Conservation (phyloP, 2,797 vertebrate species). For the Falco berigora region DNA sequence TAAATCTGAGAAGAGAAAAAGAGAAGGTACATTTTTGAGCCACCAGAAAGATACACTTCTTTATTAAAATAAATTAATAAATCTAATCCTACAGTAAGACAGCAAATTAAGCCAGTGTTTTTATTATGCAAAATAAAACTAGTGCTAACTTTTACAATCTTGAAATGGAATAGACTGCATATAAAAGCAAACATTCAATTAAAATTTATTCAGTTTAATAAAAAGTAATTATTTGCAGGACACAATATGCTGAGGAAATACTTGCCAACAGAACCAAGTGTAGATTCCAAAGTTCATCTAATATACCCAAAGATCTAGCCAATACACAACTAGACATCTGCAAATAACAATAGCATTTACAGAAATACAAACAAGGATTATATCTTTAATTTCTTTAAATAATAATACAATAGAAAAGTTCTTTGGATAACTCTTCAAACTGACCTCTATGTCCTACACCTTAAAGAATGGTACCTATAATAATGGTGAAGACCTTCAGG, state of each 20-base stretch:
- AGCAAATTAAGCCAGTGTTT: not conserved
- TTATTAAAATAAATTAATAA: not conserved
- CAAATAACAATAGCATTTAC: not conserved
- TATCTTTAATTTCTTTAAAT: not conserved
- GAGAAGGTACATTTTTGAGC: not conserved
- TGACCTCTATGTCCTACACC: not conserved
- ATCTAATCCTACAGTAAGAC: not conserved
- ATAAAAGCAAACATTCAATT: not conserved
- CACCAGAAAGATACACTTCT: not conserved
- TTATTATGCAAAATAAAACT: not conserved
- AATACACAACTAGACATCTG: not conserved
- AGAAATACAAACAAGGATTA: not conserved
- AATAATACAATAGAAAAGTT: not conserved
- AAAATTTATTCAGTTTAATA: not conserved
- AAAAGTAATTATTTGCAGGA: not conserved
- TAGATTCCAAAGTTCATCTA: not conserved
- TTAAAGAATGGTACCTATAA: not conserved
- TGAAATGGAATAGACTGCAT: not conserved
- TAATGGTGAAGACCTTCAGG: not conserved
- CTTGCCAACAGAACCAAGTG: not conserved
- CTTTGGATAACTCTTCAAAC: not conserved
- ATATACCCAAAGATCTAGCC: not conserved
- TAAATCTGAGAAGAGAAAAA: constrained; percentile 77
- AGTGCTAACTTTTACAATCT: not conserved
- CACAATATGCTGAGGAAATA: not conserved